Conservation (phyloP, 2,888 invertebrate species). For the Blera fallax region DNA sequence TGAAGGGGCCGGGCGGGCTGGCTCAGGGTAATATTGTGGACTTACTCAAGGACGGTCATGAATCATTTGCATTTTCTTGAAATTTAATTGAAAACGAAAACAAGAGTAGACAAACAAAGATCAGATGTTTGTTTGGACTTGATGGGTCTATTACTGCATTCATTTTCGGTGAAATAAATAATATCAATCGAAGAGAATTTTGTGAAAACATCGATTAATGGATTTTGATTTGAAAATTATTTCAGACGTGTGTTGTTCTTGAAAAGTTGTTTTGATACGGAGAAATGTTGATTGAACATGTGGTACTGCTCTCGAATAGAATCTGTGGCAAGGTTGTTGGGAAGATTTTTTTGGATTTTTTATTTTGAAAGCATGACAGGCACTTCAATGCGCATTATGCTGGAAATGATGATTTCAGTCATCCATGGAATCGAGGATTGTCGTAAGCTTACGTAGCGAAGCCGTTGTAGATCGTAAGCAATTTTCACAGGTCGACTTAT, state of each 20-base stretch:
- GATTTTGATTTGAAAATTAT: conserved; percentile 19
- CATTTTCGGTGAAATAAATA: neutral
- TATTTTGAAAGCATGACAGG: neutral
- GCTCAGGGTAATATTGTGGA: conserved; percentile 23
- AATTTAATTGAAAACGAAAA: conserved; percentile 57
- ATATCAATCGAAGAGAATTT: conserved; percentile 5
- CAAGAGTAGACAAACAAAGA: conserved; percentile 34
- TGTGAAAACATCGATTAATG: conserved; percentile 61
- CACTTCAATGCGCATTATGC: neutral
- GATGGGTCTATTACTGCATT: conserved; percentile 38
- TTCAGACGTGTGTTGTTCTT: conserved; percentile 10
- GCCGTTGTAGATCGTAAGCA: no score
- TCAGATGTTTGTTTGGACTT: conserved; percentile 37
- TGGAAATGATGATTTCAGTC: neutral
- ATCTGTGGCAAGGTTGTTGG: conserved; percentile 21
- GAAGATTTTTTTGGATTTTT: neutral
- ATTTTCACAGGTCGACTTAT: no score
- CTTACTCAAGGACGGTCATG: conserved; percentile 58
- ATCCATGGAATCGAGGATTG: neutral
- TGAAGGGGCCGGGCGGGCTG: no score
- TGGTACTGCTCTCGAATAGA: neutral
- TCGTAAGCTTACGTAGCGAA: no score
- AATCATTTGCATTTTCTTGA: conserved; percentile 49
- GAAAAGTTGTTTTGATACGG: conserved; percentile 34
- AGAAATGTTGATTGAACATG: conserved; percentile 20